A percentile compares a stretch with the other conserved stretches of the same genome.
phyloP scores from a whole-genome alignment of 2,113 vertebrate genomes.

The Crypturellus undulatus region DNA sequence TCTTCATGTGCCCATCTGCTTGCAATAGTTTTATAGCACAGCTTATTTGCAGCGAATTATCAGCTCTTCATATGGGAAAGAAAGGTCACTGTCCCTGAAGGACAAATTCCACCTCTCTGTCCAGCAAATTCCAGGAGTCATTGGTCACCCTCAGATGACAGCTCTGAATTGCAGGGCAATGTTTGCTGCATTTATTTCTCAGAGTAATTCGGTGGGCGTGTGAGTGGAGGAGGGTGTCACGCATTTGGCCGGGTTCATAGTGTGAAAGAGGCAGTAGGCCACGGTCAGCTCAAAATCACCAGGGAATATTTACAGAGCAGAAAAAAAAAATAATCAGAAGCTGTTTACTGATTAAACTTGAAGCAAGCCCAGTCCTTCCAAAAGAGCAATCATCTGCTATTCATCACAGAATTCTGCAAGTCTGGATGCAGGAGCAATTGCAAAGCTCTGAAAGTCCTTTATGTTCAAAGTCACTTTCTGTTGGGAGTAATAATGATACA shows the following conservation, averaged over 20 bases:
- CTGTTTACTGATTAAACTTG: constrained; percentile 74
- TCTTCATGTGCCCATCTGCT: constrained; percentile 24
- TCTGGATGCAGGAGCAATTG: constrained; percentile 35
- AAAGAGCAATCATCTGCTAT: constrained; percentile 73
- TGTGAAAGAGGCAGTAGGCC: constrained; percentile 56
- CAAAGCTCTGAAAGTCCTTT: constrained; percentile 22
- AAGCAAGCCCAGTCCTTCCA: constrained; percentile 67
- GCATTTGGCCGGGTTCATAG: background rate
- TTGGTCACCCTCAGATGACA: constrained; percentile 63
- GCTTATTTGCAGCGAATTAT: background rate
- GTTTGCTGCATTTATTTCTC: constrained; percentile 41
- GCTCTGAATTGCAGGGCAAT: constrained; percentile 56
- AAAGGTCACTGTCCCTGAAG: constrained; percentile 53
- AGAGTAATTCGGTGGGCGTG: constrained; percentile 40
- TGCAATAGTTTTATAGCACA: background rate
- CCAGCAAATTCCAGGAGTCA: constrained; percentile 21
- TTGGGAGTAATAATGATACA: background rate
- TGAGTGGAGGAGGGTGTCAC: background rate
- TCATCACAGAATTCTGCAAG: constrained; percentile 65
- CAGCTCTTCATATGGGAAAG: background rate
- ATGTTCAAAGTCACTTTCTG: constrained; percentile 40
- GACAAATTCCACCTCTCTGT: constrained; percentile 15
- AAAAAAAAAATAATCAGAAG: constrained; percentile 33
- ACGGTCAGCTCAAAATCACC: constrained; percentile 53
- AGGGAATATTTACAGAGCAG: constrained; percentile 53